phyloP scores from a whole-genome alignment of 2,797 vertebrate species.

The Menidia menidia region DNA sequence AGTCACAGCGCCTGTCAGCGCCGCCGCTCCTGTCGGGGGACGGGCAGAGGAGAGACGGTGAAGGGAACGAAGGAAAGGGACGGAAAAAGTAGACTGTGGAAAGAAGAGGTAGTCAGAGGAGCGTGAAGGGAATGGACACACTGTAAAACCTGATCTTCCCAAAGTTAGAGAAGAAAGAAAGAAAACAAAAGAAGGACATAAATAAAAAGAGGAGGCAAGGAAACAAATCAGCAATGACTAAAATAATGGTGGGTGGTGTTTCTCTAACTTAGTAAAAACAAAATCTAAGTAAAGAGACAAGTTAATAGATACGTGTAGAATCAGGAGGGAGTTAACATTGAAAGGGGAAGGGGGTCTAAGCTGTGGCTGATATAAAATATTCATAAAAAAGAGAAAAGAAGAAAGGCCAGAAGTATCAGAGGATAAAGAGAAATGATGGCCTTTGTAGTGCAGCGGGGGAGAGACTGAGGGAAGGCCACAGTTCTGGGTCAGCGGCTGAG shows the following conservation, averaged over 20 bases:
- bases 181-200: neutral
- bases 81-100: neutral
- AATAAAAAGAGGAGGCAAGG: neutral
- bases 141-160: neutral
- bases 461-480: constrained; percentile 29
- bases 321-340: neutral
- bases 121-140: neutral
- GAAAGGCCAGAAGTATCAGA: constrained; percentile 8
- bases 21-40: constrained; percentile 87
- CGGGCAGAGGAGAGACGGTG: neutral
- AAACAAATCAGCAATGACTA: too few relatives aligned
- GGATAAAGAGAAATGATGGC: constrained; percentile 16
- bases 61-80: neutral
- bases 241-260: neutral
- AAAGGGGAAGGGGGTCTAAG: neutral
- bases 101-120: too few relatives aligned
- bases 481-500: constrained; percentile 63
- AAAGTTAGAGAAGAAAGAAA: neutral
- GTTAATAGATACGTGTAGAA: neutral
- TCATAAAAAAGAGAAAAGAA: neutral
- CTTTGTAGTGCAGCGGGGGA: constrained; percentile 19
- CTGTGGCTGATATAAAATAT: neutral
- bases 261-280: neutral
- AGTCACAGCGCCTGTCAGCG: constrained; percentile 93
- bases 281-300: neutral